phyloP scores from a whole-genome alignment of 1,140 invertebrate species.

The Neodiprion lecontei region DNA sequence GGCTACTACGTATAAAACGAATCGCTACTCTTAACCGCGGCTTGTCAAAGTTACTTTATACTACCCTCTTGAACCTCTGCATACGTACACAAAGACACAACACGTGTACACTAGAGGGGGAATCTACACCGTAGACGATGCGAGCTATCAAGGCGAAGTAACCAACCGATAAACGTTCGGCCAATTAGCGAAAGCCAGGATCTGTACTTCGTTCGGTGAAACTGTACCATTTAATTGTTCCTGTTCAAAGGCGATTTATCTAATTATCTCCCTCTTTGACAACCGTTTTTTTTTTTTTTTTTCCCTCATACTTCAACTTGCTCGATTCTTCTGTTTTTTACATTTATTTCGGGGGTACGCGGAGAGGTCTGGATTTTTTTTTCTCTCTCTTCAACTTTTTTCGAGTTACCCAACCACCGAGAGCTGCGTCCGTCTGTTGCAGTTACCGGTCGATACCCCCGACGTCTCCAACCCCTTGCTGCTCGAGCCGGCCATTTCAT shows the following conservation, averaged over 20 bases:
- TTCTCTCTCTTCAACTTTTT: conserved; percentile 20
- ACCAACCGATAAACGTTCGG: neutral
- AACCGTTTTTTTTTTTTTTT: neutral
- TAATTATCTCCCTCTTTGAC: conserved; percentile 31
- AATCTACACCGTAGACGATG: too few relatives aligned
- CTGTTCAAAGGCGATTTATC: conserved; percentile 32
- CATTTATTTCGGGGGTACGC: conserved; percentile 24
- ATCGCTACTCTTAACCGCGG: too few relatives aligned
- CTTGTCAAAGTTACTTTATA: too few relatives aligned
- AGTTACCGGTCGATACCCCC: conserved; percentile 49
- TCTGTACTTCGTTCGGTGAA: neutral
- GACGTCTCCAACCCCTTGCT: conserved; percentile 31
- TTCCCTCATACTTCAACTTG: neutral
- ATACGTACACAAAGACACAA: too few relatives aligned
- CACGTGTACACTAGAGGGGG: too few relatives aligned
- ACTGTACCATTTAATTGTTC: neutral
- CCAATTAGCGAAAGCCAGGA: neutral
- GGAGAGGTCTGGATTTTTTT: too few relatives aligned
- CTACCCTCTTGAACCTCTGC: too few relatives aligned
- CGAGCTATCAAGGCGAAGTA: neutral
- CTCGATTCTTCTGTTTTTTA: neutral
- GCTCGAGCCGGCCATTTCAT: conserved; percentile 24
- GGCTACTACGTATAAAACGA: too few relatives aligned
- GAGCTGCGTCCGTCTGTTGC: conserved; percentile 41
- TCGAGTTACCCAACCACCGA: conserved; percentile 31